Evolutionary conservation across 2,797 vertebrate genomes (phyloP).

Genomic region (Sciurus vulgaris): DNA sequence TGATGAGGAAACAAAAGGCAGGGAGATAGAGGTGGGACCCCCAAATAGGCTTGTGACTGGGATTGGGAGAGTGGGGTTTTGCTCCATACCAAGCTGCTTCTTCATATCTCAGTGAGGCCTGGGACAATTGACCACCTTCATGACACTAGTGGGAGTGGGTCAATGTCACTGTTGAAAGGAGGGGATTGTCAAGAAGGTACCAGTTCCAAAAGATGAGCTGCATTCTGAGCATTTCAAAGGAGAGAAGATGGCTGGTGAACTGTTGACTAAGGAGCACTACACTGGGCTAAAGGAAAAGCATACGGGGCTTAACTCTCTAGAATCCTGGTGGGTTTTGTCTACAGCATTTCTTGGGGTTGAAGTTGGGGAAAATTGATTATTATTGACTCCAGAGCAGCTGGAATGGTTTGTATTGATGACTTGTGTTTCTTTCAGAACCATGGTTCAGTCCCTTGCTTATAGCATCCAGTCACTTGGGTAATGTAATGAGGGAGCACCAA

Average conservation of each 20-base stretch:
- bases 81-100: not conserved
- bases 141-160: constrained; percentile 6
- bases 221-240: constrained; percentile 16
- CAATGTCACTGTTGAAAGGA: constrained; percentile 25
- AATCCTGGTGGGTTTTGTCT: not conserved
- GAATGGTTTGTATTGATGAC: not conserved
- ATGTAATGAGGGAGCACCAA: not conserved
- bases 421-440: not conserved
- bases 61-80: not conserved
- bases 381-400: not conserved
- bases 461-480: not conserved
- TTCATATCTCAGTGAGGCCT: not conserved
- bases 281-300: not conserved
- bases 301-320: not conserved
- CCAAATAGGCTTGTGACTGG: not conserved
- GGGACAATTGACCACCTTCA: not conserved
- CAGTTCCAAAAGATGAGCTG: not conserved
- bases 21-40: not conserved
- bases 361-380: not conserved
- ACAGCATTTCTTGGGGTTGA: not conserved
- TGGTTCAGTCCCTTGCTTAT: not conserved
- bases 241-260: constrained; percentile 43
- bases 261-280: not conserved
- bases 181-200: not conserved
- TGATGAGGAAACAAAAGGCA: not conserved